phyloP scores from a whole-genome alignment of 2,888 invertebrate species.

The Epinotia bilunana region DNA sequence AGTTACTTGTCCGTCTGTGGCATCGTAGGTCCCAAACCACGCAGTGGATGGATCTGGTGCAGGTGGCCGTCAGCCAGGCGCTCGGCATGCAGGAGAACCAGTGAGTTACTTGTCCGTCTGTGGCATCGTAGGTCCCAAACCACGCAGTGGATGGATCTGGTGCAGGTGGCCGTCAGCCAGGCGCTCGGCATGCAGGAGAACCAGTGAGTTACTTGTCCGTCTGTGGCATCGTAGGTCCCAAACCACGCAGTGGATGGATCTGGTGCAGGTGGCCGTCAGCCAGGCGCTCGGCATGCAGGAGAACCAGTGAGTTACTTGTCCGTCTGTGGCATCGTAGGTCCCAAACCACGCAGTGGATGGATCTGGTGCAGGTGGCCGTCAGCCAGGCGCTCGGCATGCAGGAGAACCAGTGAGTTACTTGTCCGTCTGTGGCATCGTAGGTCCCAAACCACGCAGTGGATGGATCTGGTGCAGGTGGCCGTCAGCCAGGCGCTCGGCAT shows the following conservation, averaged over 20 bases:
- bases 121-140: conserved; percentile 58
- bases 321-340: too few relatives aligned
- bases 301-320: conserved; percentile 80
- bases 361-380: conserved; percentile 83
- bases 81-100: conserved; percentile 85
- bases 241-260: conserved; percentile 88
- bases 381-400: conserved; percentile 82
- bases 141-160: conserved; percentile 87
- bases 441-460: conserved; percentile 88
- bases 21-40: conserved; percentile 72
- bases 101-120: conserved; percentile 64
- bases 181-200: conserved; percentile 84
- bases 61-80: conserved; percentile 81
- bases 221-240: too few relatives aligned
- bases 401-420: conserved; percentile 82
- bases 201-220: conserved; percentile 71
- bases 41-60: conserved; percentile 87
- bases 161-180: conserved; percentile 83
- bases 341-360: conserved; percentile 88
- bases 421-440: too few relatives aligned
- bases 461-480: conserved; percentile 84
- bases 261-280: conserved; percentile 84
- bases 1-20: conserved; percentile 46
- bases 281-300: conserved; percentile 80
- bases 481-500: conserved; percentile 82